A percentile compares a stretch with the other conserved stretches of the same genome.
Conservation (phyloP, 1,140 invertebrate species). For the Neodiprion virginianus region DNA sequence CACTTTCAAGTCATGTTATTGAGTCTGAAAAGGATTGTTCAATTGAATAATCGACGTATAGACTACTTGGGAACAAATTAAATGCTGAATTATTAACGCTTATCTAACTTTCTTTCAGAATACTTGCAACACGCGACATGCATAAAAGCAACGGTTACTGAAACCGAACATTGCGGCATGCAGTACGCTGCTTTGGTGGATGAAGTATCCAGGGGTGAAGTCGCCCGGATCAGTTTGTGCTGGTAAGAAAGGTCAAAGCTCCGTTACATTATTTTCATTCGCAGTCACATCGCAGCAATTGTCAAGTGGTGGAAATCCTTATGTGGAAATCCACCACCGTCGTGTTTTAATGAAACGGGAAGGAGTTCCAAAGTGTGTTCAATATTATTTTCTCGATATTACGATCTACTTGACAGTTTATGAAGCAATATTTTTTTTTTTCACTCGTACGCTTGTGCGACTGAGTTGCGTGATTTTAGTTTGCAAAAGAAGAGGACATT, state of each 20-base stretch:
- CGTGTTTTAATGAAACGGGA: too few relatives aligned
- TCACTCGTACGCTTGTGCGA: not conserved
- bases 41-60: not conserved
- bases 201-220: conserved; percentile 64
- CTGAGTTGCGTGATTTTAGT: conserved; percentile 6
- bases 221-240: conserved; percentile 65
- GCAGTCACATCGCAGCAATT: too few relatives aligned
- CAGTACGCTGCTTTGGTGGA: conserved; percentile 66
- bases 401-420: not conserved
- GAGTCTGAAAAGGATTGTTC: not conserved
- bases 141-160: conserved; percentile 66
- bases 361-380: too few relatives aligned
- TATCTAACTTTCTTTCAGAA: conserved; percentile 53
- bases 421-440: not conserved
- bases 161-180: conserved; percentile 63
- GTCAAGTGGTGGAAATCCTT: too few relatives aligned
- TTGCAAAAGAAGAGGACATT: conserved; percentile 6
- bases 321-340: too few relatives aligned
- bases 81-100: not conserved
- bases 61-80: too few relatives aligned
- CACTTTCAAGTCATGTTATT: too few relatives aligned
- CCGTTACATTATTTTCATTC: too few relatives aligned
- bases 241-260: conserved; percentile 56
- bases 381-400: not conserved
- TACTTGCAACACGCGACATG: conserved; percentile 68